Evolutionary conservation across 2,888 invertebrate species (phyloP), one percentile per base, ranked within the genome.

Genomic region (Lycocerus yunnanus): DNA sequence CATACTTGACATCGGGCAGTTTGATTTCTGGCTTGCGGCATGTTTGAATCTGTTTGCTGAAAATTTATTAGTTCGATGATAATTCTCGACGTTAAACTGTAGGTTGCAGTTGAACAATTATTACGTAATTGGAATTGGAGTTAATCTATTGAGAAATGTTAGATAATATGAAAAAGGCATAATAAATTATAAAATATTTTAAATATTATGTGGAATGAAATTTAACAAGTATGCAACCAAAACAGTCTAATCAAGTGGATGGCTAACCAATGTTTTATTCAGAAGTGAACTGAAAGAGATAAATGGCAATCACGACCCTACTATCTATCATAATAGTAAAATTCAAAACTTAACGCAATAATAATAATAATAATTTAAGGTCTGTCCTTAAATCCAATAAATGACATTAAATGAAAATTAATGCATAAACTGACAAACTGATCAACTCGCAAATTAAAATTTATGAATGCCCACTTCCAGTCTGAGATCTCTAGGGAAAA

Each of bases 371-470:
- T 73, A 69, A 73, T 68, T 72, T 27, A 58, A 24, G 70, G 69
- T 61, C 70, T 66, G 68, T 74, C 71, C 72, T 43, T 63, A 68
- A 70, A 73, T 75, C 71, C 60, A 75, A 72, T 72, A 75, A 75
- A 70, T 43, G 72, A 66, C 72, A 66, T 63, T 65, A 75, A 74
- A 74, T 74, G 75, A 73, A 75, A 75, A 77, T 77, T 77, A 77
- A 77, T 75, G 75, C 67, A 43, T 61, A 27, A 77, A 77, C 73
- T 75, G 77, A 73, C 77, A 75, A 77, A 77, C 68, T 75, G 72
- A 77, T 75, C 77, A 73, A 71, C 66, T 73, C 70, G 73, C 70
- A 77, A 75, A 77, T 75, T 75, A 70, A 73, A 73, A 77, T 77
- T 75, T 77, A 77, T 75, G 77, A 72, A 58, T 68, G 70, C 73